These are phyloP conservation scores for Sapajus apella DNA, from an alignment of 2,113 vertebrate genomes.

Conservation along the genomic window DNA sequence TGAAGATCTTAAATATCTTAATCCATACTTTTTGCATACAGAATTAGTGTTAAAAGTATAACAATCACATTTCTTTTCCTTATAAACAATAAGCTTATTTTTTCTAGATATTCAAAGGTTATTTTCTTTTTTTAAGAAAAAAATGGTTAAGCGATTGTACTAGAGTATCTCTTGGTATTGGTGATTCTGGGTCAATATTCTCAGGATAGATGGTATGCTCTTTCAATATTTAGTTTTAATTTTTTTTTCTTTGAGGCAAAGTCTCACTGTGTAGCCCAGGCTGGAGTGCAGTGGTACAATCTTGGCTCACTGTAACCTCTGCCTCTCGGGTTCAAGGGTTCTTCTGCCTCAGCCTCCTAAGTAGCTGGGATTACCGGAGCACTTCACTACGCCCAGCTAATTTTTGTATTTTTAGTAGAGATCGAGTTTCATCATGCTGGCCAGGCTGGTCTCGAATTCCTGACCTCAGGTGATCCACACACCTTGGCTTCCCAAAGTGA, in stretches of 20 bases:
- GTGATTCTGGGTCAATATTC: background rate
- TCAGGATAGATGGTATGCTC: background rate
- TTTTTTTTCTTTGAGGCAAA: background rate
- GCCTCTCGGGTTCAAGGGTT: too few species aligned
- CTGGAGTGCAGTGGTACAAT: too few species aligned
- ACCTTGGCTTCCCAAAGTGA: too few species aligned
- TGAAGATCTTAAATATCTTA: background rate
- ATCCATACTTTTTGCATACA: background rate
- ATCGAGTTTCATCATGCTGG: too few species aligned
- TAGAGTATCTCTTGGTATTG: background rate
- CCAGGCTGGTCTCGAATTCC: too few species aligned
- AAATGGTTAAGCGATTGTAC: background rate
- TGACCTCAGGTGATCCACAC: too few species aligned
- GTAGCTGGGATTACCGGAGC: too few species aligned
- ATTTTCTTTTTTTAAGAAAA: background rate
- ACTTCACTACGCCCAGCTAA: too few species aligned
- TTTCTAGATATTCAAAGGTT: background rate
- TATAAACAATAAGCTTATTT: background rate
- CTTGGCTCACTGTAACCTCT: too few species aligned
- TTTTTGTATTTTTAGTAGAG: too few species aligned
- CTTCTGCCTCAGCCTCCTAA: too few species aligned
- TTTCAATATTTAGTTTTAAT: conserved; percentile 2
- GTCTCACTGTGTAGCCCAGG: too few species aligned
- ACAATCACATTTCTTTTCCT: background rate
- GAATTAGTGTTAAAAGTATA: background rate